A percentile compares a stretch with the other conserved stretches of the same genome.
Evolutionary conservation across 2,888 invertebrate species (phyloP).

Genomic region (Metalampra italica): DNA sequence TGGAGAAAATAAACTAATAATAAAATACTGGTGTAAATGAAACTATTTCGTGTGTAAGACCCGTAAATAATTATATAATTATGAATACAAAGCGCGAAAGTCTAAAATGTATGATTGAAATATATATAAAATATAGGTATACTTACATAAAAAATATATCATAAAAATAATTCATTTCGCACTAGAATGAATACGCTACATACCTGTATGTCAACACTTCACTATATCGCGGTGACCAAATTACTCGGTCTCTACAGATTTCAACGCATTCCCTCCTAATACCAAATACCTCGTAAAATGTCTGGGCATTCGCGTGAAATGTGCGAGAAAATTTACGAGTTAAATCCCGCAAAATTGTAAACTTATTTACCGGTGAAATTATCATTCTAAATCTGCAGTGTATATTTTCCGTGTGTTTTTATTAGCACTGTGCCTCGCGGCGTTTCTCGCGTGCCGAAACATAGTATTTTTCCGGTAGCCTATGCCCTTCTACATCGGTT

Average conservation of each 20-base stretch:
- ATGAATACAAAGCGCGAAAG: too few species aligned
- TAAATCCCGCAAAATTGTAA: slow-evolving; percentile 47
- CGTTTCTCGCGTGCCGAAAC: too few species aligned
- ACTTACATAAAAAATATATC: too few species aligned
- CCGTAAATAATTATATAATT: too few species aligned
- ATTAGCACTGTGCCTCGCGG: too few species aligned
- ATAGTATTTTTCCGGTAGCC: too few species aligned
- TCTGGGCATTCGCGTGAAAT: slow-evolving; percentile 62
- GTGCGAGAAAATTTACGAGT: slow-evolving; percentile 58
- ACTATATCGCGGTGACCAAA: slow-evolving; percentile 33
- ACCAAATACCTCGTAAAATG: slow-evolving; percentile 66
- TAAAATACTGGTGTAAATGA: too few species aligned
- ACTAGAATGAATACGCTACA: slow-evolving; percentile 3
- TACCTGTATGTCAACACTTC: slow-evolving; percentile 23
- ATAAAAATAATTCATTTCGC: neutral
- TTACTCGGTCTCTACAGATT: slow-evolving; percentile 37
- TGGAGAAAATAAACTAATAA: too few species aligned
- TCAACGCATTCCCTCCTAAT: slow-evolving; percentile 57
- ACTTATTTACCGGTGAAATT: neutral
- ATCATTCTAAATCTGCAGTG: neutral
- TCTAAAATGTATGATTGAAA: too few species aligned
- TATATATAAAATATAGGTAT: too few species aligned
- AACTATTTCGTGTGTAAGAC: too few species aligned
- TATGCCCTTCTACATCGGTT: too few species aligned
- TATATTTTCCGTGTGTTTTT: neutral